Evolutionary conservation across 2,797 vertebrate species (phyloP).

Genomic region (Paedocypris micromegethes): DNA sequence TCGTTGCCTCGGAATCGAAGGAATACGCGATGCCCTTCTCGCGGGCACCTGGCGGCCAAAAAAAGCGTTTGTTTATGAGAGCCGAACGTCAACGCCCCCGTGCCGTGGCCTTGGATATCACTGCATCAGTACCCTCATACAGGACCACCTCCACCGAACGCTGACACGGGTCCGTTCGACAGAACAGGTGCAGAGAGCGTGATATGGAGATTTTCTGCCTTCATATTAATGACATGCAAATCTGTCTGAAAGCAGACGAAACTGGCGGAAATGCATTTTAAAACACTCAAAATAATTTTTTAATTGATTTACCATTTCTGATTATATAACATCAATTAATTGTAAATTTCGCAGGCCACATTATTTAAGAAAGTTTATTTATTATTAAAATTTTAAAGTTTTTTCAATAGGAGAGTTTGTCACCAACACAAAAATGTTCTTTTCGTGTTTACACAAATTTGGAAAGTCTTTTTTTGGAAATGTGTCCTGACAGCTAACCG

Average conservation of each 20-base stretch:
- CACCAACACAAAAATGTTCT: too few relatives aligned
- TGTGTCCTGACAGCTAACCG: too few relatives aligned
- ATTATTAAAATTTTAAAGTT: too few relatives aligned
- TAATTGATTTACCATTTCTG: too few relatives aligned
- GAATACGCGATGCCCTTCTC: slow-evolving; percentile 21
- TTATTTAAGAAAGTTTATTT: too few relatives aligned
- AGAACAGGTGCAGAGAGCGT: slow-evolving; percentile 26
- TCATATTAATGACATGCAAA: slow-evolving; percentile 24
- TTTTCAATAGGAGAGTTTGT: too few relatives aligned
- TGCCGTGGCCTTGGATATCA: slow-evolving; percentile 19
- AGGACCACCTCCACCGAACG: slow-evolving; percentile 10
- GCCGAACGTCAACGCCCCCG: slow-evolving; percentile 20
- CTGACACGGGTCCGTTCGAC: slow-evolving; percentile 22
- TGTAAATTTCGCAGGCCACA: too few relatives aligned
- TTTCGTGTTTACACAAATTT: too few relatives aligned
- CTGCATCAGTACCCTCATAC: slow-evolving; percentile 20
- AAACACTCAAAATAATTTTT: background rate
- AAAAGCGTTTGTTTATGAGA: slow-evolving; percentile 28
- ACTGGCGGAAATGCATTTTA: slow-evolving; percentile 1
- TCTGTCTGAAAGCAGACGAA: background rate
- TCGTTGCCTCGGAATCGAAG: slow-evolving; percentile 7
- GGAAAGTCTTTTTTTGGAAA: too few relatives aligned
- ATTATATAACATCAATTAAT: too few relatives aligned
- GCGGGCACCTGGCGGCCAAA: slow-evolving; percentile 16
- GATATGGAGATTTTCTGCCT: slow-evolving; percentile 14